Evolutionary conservation across 2,888 invertebrate species (phyloP), one percentile per base, ranked within the genome.

Genomic region (Malthinus flaveolus): DNA sequence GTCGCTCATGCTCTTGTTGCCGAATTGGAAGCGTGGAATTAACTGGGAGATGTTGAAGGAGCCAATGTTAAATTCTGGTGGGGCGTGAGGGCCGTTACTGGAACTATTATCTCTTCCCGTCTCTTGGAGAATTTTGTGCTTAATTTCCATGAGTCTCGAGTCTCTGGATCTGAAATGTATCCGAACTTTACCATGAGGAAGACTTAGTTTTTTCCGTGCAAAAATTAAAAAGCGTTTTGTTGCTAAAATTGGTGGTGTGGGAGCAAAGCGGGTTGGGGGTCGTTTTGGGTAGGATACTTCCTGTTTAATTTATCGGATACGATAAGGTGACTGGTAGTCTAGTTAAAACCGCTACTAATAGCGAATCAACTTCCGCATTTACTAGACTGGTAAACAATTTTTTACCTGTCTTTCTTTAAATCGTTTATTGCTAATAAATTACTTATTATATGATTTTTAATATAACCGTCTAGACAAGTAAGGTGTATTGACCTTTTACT

Each of bases 401-500:
- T 62, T 62, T 60, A 51, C 57, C 48, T 55, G 36, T 54, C 53
- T 54, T 58, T 62, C 52, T 54, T 52, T 50, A 39, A 61, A 63
- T 61, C 63, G 54, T 61, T 63, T 63, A 63, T 63, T 61, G 58
- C 52, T 61, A 63, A 63, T 63, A 63, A 63, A 63, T 63, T 63
- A 63, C 61, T 32, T 59, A 46, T 49, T 50, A 61, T 55, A 57
- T 61, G 51, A 55, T 63, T 63, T 63, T 63, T 63, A 63, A 63
- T 56, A 62, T 56, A 49, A 59, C 45, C 47, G 62, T 62, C 62
- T 62, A 62, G 62, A 62, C 62, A 52, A 50, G 47, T 47, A 53
- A 33, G 52, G 62, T 56, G 59, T 62, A 59, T 59, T 62, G 62
- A 62, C 62, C 62, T 56, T 23, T 62, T 61, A 52, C 55, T 44